These are phyloP conservation scores for Nycticebus coucang DNA, from an alignment of 2,113 vertebrate genomes.

Conservation along the genomic window DNA sequence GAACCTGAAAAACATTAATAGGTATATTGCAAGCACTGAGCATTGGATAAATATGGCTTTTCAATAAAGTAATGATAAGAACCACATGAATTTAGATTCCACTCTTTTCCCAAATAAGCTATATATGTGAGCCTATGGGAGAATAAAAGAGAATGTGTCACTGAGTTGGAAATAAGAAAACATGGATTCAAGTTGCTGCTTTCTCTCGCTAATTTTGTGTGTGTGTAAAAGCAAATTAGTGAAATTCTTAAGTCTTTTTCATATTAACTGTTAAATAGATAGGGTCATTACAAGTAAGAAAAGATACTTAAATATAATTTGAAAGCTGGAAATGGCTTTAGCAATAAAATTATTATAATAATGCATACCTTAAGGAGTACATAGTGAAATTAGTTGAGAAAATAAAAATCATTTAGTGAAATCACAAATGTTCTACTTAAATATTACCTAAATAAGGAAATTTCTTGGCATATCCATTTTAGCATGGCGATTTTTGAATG, in stretches of 20 bases:
- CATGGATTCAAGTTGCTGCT: background rate
- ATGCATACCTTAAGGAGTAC: background rate
- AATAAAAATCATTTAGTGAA: conserved; percentile 22
- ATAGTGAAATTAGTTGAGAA: background rate
- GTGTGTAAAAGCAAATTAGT: background rate
- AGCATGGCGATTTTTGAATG: background rate
- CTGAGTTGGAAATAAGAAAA: conserved; percentile 25
- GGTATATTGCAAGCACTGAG: background rate
- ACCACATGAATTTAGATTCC: background rate
- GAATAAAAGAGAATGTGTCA: background rate
- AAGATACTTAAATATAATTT: background rate
- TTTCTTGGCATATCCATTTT: background rate
- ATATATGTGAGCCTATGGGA: background rate
- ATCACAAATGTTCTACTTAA: conserved; percentile 46
- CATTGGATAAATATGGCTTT: background rate
- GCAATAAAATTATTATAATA: background rate
- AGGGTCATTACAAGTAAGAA: conserved; percentile 8
- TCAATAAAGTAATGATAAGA: background rate
- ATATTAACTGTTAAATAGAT: conserved; percentile 40
- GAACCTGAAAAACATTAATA: background rate
- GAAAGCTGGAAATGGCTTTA: conserved; percentile 4
- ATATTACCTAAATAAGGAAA: background rate
- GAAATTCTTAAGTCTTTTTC: conserved; percentile 13
- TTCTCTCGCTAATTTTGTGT: background rate
- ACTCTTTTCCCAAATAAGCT: background rate